A percentile compares a stretch with the other conserved stretches of the same genome.
Evolutionary conservation across 2,113 vertebrate genomes (phyloP).

Genomic region (Anoura caudifer): DNA sequence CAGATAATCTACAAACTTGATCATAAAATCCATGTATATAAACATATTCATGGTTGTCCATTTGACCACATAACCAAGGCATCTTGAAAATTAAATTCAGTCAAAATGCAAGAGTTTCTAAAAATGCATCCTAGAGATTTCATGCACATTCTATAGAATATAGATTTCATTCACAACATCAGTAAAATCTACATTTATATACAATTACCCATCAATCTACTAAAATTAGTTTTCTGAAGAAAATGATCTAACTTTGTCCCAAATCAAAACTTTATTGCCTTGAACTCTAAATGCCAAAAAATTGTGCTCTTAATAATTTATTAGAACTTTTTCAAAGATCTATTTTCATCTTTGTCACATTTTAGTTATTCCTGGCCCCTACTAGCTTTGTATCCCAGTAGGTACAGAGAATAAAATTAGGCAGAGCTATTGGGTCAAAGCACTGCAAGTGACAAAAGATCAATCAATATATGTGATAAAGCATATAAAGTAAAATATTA

Average conservation of each 20-base stretch:
- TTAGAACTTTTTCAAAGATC: background rate
- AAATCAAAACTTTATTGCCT: background rate
- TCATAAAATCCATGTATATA: background rate
- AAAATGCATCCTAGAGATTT: background rate
- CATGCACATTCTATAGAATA: background rate
- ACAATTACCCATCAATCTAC: background rate
- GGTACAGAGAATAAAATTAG: background rate
- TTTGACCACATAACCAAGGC: background rate
- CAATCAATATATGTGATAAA: background rate
- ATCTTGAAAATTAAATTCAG: slow-evolving; percentile 19
- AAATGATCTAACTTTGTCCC: background rate
- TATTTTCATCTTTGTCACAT: background rate
- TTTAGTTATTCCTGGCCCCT: background rate
- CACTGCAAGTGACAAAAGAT: background rate
- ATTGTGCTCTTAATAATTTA: slow-evolving; percentile 1
- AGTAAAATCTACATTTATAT: slow-evolving; percentile 11
- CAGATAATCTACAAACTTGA: background rate
- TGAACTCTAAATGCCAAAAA: background rate
- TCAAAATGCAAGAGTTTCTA: background rate
- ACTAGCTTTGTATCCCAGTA: background rate
- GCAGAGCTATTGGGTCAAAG: background rate
- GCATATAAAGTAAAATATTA: background rate
- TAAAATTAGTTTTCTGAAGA: background rate
- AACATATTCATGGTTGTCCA: background rate
- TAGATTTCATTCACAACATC: background rate